Percentiles rank a stretch among this genome's conserved stretches.
phyloP scores from a whole-genome alignment of 2,888 invertebrate species.

The Cheilosia pagana region DNA sequence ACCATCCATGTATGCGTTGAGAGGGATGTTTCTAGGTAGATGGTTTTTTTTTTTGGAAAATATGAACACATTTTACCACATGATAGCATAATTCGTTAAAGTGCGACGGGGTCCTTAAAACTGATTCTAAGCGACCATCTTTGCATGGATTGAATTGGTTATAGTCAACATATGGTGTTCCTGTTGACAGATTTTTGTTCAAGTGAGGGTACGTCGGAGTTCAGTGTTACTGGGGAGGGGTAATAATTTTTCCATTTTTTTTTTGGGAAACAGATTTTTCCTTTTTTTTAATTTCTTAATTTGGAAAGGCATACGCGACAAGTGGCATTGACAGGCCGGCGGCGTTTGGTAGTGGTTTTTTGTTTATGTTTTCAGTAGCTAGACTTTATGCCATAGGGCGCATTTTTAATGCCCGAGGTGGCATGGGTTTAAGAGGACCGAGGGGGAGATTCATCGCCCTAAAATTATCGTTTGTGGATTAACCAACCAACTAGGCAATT shows the following conservation, averaged over 20 bases:
- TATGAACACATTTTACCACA: conserved; percentile 61
- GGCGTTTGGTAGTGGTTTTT: conserved; percentile 5
- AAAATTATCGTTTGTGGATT: too few relatives aligned
- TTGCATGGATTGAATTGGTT: conserved; percentile 31
- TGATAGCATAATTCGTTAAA: conserved; percentile 54
- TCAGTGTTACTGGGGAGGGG: background rate
- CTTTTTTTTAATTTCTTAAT: conserved; percentile 37
- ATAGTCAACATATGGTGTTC: conserved; percentile 53
- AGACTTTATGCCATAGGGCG: background rate
- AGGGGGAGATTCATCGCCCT: too few relatives aligned
- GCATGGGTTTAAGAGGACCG: background rate
- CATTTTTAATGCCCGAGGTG: background rate
- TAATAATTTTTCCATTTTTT: conserved; percentile 18
- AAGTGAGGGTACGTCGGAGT: conserved; percentile 45
- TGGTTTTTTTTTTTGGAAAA: conserved; percentile 30
- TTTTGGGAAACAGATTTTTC: conserved; percentile 22
- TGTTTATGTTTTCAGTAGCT: background rate
- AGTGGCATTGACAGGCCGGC: conserved; percentile 55
- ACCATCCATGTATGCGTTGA: background rate
- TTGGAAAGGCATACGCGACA: conserved; percentile 44
- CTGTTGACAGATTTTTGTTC: conserved; percentile 43
- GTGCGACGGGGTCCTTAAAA: conserved; percentile 59
- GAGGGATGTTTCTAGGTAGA: conserved; percentile 31
- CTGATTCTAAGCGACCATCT: conserved; percentile 51
- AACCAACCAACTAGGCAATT: too few relatives aligned